These are phyloP conservation scores for Sciaenops ocellatus DNA, from an alignment of 2,797 vertebrate genomes.

Conservation along the genomic window DNA sequence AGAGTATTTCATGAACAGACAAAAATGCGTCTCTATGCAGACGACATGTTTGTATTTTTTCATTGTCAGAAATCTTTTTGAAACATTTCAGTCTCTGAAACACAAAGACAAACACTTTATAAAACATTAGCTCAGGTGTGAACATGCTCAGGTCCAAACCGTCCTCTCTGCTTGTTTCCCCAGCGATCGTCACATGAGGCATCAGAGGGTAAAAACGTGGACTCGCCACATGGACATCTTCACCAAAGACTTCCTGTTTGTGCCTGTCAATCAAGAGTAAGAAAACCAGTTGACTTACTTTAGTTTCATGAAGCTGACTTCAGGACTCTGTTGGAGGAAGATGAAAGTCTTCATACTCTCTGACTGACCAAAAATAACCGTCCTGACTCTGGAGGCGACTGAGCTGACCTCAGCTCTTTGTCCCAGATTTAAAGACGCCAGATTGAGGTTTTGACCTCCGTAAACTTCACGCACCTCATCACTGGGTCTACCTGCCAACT, in stretches of 20 bases:
- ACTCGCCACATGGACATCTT: conserved; percentile 96
- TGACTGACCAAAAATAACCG: neutral
- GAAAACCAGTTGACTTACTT: conserved; percentile 35
- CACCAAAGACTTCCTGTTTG: conserved; percentile 95
- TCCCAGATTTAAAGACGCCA: conserved; percentile 32
- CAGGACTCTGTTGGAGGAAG: neutral
- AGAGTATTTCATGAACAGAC: no score
- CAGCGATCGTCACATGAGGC: conserved; percentile 88
- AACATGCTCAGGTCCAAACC: no score
- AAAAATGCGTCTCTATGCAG: no score
- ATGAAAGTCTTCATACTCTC: neutral
- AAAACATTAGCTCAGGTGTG: no score
- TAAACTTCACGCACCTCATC: conserved; percentile 28
- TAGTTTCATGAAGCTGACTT: neutral
- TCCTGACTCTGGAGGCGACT: neutral
- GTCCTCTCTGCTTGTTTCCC: neutral
- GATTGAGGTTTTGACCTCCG: conserved; percentile 11
- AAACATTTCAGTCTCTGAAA: no score
- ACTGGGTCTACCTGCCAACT: conserved; percentile 3
- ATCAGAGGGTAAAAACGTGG: conserved; percentile 95
- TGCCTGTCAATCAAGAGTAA: conserved; percentile 98
- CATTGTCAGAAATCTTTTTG: no score
- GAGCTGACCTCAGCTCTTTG: conserved; percentile 21
- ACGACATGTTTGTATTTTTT: no score
- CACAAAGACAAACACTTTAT: no score